These are phyloP conservation scores for Drosophila setosimentum DNA, from an alignment of 2,888 invertebrate species.

Conservation along the genomic window DNA sequence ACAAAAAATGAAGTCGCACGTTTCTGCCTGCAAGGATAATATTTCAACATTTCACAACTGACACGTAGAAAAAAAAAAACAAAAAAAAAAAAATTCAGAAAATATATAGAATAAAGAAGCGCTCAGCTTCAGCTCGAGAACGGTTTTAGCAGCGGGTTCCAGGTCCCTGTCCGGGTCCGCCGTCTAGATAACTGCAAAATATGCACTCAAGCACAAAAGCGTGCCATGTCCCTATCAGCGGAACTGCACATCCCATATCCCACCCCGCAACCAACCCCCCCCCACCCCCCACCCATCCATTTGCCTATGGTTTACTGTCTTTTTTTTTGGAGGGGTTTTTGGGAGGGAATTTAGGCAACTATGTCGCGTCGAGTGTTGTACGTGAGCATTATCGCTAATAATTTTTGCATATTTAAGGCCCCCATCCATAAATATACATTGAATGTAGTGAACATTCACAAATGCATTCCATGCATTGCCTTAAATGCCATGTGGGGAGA, in stretches of 20 bases:
- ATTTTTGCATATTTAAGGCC: slow-evolving; percentile 77
- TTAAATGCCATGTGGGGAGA: slow-evolving; percentile 26
- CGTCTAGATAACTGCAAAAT: slow-evolving; percentile 75
- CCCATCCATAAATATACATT: slow-evolving; percentile 34
- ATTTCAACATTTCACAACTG: slow-evolving; percentile 79
- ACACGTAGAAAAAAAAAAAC: slow-evolving; percentile 70
- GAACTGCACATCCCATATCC: slow-evolving; percentile 32
- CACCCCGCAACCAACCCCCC: no score
- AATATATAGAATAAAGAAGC: slow-evolving; percentile 21
- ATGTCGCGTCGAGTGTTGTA: slow-evolving; percentile 68
- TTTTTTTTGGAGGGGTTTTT: slow-evolving; percentile 23
- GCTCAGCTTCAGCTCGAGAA: slow-evolving; percentile 24
- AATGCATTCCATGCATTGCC: slow-evolving; percentile 61
- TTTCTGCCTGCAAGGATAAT: slow-evolving; percentile 83
- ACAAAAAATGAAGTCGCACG: slow-evolving; percentile 78
- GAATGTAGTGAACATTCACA: slow-evolving; percentile 54
- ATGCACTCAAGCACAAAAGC: slow-evolving; percentile 80
- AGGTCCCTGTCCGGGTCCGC: slow-evolving; percentile 27
- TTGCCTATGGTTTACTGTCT: slow-evolving; percentile 24
- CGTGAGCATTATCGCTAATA: slow-evolving; percentile 83
- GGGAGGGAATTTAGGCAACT: slow-evolving; percentile 56
- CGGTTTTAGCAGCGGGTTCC: slow-evolving; percentile 39
- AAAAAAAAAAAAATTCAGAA: slow-evolving; percentile 30
- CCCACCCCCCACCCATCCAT: background rate
- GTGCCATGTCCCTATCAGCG: slow-evolving; percentile 74